phyloP scores from a whole-genome alignment of 2,888 invertebrate genomes.

The Eueremaeus valkanovi region DNA sequence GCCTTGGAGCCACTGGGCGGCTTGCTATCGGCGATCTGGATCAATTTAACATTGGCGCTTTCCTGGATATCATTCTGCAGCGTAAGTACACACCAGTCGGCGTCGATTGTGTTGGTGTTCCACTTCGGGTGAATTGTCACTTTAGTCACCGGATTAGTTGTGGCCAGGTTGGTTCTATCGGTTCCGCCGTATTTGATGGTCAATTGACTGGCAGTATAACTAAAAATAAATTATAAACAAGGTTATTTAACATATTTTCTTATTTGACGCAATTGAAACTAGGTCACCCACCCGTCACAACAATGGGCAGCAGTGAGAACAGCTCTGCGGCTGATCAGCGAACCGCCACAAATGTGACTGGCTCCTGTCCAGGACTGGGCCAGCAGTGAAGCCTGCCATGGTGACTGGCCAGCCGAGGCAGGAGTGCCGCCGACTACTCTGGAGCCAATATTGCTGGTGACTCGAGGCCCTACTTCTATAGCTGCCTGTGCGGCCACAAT shows the following conservation, averaged over 20 bases:
- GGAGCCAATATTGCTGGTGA: no score
- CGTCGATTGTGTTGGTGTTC: not conserved
- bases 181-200: not conserved
- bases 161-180: not conserved
- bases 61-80: not conserved
- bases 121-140: conserved; percentile 4
- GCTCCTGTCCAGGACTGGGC: not conserved
- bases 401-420: conserved; percentile 16
- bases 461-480: no score
- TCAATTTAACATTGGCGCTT: not conserved
- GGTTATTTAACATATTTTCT: not conserved
- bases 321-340: not conserved
- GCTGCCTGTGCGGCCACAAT: no score
- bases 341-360: conserved; percentile 33
- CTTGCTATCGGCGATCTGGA: no score
- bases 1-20: no score
- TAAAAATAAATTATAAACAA: not conserved
- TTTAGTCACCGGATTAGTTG: not conserved
- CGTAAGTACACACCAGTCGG: conserved; percentile 17
- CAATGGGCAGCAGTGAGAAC: conserved; percentile 38
- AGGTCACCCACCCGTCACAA: conserved; percentile 2
- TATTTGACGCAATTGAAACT: not conserved
- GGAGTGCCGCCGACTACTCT: conserved; percentile 22
- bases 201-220: not conserved
- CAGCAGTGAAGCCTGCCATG: conserved; percentile 18